Evolutionary conservation across 2,113 vertebrate species (phyloP).

Genomic region (Eclectus roratus): DNA sequence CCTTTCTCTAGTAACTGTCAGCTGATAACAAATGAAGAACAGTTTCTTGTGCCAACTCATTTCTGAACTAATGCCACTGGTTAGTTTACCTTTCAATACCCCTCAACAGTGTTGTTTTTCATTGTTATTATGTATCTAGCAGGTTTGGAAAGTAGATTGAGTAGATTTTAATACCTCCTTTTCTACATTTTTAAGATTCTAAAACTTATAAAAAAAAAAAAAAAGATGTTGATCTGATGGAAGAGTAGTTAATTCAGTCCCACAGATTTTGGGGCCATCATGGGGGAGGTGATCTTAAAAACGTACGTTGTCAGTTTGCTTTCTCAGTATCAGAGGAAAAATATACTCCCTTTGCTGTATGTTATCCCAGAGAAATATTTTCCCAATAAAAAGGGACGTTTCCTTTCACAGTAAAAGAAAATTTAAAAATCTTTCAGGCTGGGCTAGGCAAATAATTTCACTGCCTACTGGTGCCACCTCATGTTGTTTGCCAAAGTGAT

Average conservation of each 20-base stretch:
- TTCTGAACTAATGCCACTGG: neutral
- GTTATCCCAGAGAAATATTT: neutral
- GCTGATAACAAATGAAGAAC: neutral
- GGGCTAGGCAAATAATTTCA: neutral
- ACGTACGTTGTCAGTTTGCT: neutral
- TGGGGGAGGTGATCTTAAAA: neutral
- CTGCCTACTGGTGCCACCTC: neutral
- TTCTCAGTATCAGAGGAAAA: neutral
- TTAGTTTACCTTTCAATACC: neutral
- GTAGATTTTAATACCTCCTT: neutral
- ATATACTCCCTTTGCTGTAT: neutral
- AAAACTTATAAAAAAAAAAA: neutral
- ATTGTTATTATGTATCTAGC: neutral
- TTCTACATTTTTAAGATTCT: neutral
- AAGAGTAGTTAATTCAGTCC: neutral
- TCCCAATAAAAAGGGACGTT: neutral
- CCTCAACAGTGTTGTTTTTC: neutral
- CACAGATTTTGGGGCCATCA: neutral
- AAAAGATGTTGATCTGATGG: neutral
- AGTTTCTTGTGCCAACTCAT: neutral
- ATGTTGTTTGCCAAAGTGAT: neutral
- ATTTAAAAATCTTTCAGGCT: neutral
- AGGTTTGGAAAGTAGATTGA: neutral
- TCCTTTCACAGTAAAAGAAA: neutral
- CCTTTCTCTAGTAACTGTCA: neutral